Conservation (phyloP, 2,113 vertebrate species). For the Onychorhynchus coronatus region DNA sequence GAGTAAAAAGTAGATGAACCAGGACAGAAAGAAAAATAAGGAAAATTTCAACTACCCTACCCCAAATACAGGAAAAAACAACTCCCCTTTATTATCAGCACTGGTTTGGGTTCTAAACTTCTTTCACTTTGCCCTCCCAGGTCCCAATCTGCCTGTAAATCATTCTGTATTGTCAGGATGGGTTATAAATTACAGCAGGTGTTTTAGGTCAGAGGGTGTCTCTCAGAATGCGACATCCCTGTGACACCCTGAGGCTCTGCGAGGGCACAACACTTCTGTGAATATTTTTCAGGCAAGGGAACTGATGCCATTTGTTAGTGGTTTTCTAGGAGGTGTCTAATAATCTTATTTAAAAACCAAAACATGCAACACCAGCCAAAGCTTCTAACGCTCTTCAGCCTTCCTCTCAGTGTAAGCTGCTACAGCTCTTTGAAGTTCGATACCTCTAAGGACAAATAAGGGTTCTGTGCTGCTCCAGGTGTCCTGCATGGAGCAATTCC, state of each 20-base stretch:
- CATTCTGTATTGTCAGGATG: neutral
- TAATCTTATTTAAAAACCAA: neutral
- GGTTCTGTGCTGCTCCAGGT: neutral
- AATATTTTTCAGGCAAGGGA: neutral
- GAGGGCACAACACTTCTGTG: neutral
- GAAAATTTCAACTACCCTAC: neutral
- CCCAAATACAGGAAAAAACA: neutral
- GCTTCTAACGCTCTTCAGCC: neutral
- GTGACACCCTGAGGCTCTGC: neutral
- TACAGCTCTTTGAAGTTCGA: neutral
- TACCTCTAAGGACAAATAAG: neutral
- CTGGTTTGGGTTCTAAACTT: neutral
- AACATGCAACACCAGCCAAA: neutral
- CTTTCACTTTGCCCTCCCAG: neutral
- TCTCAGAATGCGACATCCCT: neutral
- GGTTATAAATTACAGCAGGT: neutral
- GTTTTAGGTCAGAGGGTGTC: neutral
- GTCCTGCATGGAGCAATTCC: neutral
- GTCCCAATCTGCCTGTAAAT: neutral
- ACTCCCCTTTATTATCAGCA: neutral
- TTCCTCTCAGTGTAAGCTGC: neutral
- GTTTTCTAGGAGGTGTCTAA: neutral
- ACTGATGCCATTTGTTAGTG: neutral
- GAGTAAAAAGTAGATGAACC: neutral
- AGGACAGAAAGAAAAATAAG: neutral